A percentile compares a stretch with the other conserved stretches of the same genome.
Conservation (phyloP, 2,113 vertebrate genomes). For the Cavia porcellus region DNA sequence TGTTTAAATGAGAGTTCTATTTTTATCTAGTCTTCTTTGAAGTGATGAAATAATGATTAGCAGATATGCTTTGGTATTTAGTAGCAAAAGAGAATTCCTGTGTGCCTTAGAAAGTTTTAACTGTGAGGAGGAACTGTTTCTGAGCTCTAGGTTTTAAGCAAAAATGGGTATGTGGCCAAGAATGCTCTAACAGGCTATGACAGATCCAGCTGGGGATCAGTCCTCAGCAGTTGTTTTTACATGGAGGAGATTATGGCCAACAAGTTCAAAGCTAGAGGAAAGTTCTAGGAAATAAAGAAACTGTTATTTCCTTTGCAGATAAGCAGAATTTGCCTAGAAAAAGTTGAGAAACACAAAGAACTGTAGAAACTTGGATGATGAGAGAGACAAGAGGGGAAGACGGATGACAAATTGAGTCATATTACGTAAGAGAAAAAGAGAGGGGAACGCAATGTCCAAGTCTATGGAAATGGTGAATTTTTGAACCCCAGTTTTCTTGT, state of each 20-base stretch:
- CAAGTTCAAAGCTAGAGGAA: neutral
- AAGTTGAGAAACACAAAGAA: neutral
- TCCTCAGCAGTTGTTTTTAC: too few species aligned
- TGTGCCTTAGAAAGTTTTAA: neutral
- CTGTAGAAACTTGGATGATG: neutral
- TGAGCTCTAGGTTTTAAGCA: neutral
- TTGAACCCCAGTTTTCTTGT: neutral
- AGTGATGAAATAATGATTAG: neutral
- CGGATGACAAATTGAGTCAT: rapidly evolving
- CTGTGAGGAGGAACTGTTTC: neutral
- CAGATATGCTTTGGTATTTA: neutral
- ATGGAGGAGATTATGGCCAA: neutral
- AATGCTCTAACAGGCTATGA: neutral
- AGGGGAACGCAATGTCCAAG: neutral
- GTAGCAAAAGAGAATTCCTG: neutral
- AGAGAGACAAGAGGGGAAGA: rapidly evolving
- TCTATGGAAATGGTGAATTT: neutral
- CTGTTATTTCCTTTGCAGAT: neutral
- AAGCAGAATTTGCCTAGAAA: neutral
- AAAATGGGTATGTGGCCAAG: neutral
- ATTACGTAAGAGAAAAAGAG: neutral
- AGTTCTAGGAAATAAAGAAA: neutral
- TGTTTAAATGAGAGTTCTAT: neutral
- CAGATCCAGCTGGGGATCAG: neutral
- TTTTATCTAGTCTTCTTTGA: neutral